Evolutionary conservation across 2,113 vertebrate species (phyloP).

Genomic region (Diphyllodes magnificus): DNA sequence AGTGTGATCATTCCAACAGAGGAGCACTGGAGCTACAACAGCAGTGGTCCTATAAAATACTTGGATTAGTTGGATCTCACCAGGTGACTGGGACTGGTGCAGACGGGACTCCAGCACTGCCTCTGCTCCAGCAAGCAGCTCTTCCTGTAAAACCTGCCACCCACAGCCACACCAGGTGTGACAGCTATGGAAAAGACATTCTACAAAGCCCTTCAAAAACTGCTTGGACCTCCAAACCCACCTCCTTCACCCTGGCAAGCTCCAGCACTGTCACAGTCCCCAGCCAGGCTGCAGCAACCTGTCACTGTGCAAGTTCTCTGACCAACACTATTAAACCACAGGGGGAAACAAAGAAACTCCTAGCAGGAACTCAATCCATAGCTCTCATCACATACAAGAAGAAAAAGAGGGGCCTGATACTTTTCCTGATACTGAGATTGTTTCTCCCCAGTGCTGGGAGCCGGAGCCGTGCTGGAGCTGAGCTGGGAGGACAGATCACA

Average conservation of each 20-base stretch:
- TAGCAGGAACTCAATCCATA: background rate
- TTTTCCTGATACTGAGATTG: background rate
- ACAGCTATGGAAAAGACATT: background rate
- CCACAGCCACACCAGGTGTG: background rate
- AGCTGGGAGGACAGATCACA: background rate
- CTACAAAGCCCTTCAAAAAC: background rate
- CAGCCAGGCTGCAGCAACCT: background rate
- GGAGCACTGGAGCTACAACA: background rate
- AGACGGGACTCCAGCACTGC: background rate
- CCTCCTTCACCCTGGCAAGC: background rate
- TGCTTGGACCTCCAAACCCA: background rate
- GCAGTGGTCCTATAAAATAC: background rate
- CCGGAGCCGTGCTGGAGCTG: background rate
- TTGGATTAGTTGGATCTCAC: background rate
- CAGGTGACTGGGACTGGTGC: background rate
- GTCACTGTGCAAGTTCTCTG: background rate
- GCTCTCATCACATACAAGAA: background rate
- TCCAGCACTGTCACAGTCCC: background rate
- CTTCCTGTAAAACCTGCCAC: background rate
- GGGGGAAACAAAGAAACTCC: background rate
- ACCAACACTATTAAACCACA: background rate
- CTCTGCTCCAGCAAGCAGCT: background rate
- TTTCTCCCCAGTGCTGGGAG: background rate
- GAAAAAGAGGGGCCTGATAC: background rate
- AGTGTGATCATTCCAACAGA: background rate